A percentile compares a stretch with the other conserved stretches of the same genome.
These are phyloP conservation scores for Phengaris arion DNA, from an alignment of 2,888 invertebrate species.

Conservation along the genomic window DNA sequence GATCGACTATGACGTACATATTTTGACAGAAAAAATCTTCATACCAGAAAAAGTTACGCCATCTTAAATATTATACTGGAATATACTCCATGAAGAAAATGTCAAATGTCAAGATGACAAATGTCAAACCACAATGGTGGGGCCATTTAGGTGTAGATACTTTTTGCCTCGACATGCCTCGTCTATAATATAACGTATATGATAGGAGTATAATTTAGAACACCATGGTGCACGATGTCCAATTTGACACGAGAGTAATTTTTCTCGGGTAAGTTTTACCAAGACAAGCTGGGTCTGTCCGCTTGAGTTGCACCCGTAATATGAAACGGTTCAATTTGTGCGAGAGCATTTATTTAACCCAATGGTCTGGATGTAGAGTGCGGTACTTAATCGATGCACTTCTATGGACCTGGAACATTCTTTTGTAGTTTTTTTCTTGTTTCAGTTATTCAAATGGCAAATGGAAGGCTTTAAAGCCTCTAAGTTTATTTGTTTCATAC, in stretches of 20 bases:
- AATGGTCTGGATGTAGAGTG: constrained; percentile 49
- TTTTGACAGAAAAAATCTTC: too few relatives aligned
- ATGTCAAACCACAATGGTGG: too few relatives aligned
- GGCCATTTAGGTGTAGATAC: too few relatives aligned
- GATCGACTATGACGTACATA: too few relatives aligned
- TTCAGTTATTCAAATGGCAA: not conserved
- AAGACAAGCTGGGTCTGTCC: constrained; percentile 41
- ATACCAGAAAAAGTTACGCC: too few relatives aligned
- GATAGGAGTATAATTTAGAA: not conserved
- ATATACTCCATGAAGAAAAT: too few relatives aligned
- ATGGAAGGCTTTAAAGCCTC: not conserved
- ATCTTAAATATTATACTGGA: too few relatives aligned
- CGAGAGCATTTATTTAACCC: constrained; percentile 54
- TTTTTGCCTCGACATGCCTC: too few relatives aligned
- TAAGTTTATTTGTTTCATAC: too few relatives aligned
- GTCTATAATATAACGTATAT: too few relatives aligned
- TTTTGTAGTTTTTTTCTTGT: not conserved
- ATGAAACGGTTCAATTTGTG: constrained; percentile 52
- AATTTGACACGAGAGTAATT: constrained; percentile 37
- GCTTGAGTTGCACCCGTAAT: constrained; percentile 41
- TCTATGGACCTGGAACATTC: not conserved
- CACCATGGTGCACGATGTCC: constrained; percentile 19
- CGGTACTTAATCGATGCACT: constrained; percentile 42
- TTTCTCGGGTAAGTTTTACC: constrained; percentile 43
- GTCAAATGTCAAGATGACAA: too few relatives aligned